Evolutionary conservation across 2,888 invertebrate species (phyloP).

Genomic region (Gortyna flavago): DNA sequence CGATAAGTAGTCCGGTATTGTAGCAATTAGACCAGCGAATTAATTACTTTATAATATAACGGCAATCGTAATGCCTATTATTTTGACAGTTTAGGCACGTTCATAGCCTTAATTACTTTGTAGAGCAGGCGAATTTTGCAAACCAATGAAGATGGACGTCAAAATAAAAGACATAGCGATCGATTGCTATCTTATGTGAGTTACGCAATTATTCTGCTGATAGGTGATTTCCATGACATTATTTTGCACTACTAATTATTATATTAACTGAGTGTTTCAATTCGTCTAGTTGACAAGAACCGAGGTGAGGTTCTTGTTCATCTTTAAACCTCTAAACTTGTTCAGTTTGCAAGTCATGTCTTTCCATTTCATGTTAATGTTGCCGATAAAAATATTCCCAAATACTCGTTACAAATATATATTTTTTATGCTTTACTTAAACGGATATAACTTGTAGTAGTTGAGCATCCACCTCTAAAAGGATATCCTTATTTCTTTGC

Average conservation of each 20-base stretch:
- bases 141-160: no score
- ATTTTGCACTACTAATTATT: background rate
- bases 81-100: no score
- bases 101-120: no score
- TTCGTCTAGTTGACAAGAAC: background rate
- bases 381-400: background rate
- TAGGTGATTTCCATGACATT: background rate
- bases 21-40: no score
- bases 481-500: slow-evolving; percentile 66
- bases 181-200: no score
- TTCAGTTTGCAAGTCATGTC: background rate
- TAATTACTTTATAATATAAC: no score
- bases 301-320: background rate
- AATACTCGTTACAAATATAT: slow-evolving; percentile 13
- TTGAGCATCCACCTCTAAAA: slow-evolving; percentile 45
- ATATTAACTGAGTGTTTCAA: background rate
- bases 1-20: no score
- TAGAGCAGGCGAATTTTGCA: no score
- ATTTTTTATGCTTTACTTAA: no score
- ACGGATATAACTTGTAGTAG: slow-evolving; percentile 49
- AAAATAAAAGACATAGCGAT: no score
- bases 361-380: background rate
- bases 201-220: no score
- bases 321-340: background rate
- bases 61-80: no score